Base-by-base conservation (phyloP, 1,140 invertebrate species). In the Doryteuthis pealeii region DNA sequence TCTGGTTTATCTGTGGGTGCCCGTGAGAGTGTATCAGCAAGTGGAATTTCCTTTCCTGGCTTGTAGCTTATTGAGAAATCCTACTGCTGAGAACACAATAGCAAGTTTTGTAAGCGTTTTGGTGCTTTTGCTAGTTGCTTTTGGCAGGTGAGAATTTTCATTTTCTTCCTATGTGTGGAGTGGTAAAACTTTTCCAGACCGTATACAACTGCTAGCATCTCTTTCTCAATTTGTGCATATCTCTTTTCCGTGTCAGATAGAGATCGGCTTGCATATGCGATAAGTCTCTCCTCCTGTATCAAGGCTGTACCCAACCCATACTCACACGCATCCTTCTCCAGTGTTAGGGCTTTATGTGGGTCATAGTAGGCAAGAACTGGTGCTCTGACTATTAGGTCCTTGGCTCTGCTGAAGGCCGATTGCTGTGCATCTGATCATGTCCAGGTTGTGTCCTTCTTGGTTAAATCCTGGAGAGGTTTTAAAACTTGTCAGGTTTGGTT, bases 141-240 rank as follows among this genome's bases (percentile, higher is more conserved):
- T 67, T 70, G 74, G 35, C 10, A 3, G 10, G 10, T 40, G 4
- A 3, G 14, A 71, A 68, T 1, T 80, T 81, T n/a, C 67, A 22
- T 22, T 74, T 71, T 32, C 81, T 49, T 5, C 73, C 71, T 70
- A 77, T 76, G 54, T 76, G 74, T 77, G 69, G 65, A 78, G 4
- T 70, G 69, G 14, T 81, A 62, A 40, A 70, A 40, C 31, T 33
- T 8, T 40, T 40, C 35, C 10, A 40, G 35, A 10, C 35, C 10
- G 10, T 40, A 40, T 40, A 40, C 35, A 3, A 89, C 82, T 32
- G 86, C 86, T 30, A 87, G 76, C 8, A 86, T 67, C 78, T 90
- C 88, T 72, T 89, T 89, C 76, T 90, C 89, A n/a, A 89, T 90
- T 76, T 87, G 85, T 26, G 87, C 81, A 76, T 86, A 90, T 18